These are phyloP conservation scores for Gobius niger DNA, from an alignment of 2,113 vertebrate genomes.

Conservation along the genomic window DNA sequence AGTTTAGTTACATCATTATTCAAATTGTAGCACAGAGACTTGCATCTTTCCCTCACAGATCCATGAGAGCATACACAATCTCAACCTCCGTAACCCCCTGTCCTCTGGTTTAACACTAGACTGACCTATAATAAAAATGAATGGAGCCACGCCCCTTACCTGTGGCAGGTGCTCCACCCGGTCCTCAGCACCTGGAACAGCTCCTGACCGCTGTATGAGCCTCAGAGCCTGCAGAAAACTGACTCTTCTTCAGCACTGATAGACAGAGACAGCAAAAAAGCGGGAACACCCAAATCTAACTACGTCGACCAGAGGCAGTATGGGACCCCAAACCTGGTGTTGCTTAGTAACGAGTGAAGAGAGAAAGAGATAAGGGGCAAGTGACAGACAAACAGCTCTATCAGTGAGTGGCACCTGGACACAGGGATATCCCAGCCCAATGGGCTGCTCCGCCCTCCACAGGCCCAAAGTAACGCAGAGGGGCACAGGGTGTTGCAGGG, in stretches of 20 bases:
- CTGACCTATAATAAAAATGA: neutral
- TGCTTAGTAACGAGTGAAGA: conserved; percentile 41
- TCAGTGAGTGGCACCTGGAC: conserved; percentile 70
- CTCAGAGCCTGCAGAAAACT: conserved; percentile 46
- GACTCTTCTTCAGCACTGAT: conserved; percentile 41
- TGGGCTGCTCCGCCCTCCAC: conserved; percentile 50
- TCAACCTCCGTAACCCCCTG: conserved; percentile 2
- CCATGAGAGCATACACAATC: neutral
- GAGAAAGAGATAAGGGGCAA: conserved; percentile 63
- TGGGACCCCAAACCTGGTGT: conserved; percentile 33
- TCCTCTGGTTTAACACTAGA: neutral
- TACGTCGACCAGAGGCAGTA: conserved; percentile 42
- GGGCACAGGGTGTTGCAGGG: conserved; percentile 27
- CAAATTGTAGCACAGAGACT: no score
- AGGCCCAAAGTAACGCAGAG: neutral
- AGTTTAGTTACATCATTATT: no score
- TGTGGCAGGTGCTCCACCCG: conserved; percentile 73
- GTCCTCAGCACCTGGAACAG: conserved; percentile 48
- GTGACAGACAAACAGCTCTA: conserved; percentile 59
- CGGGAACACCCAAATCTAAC: conserved; percentile 75
- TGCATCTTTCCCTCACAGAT: neutral
- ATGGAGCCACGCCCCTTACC: conserved; percentile 69
- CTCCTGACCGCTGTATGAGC: conserved; percentile 25
- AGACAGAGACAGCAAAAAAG: conserved; percentile 21
- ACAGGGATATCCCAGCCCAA: conserved; percentile 76